Base-by-base conservation (phyloP, 1,140 invertebrate species). In the Phocides pigmalion region DNA sequence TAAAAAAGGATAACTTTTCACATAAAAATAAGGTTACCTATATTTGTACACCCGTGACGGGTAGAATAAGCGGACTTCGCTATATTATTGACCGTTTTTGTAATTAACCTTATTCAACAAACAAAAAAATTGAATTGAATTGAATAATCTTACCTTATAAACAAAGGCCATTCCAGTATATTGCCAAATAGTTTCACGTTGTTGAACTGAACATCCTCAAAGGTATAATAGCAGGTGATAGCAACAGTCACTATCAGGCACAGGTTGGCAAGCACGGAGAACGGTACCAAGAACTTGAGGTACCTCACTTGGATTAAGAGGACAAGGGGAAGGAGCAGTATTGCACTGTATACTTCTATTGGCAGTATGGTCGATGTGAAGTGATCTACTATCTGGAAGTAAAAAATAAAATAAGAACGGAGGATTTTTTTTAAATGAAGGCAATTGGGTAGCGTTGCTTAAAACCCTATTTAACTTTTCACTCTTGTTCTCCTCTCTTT, bases 211-310 rank as follows among this genome's bases (percentile, higher is more conserved):
- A 93, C 72, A 22, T 92, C 92, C 0, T 68, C 88, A 75, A 96
- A 95, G 59, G 95, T 94, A 79, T 95, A 96, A 72, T 95, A 96
- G 14, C 95, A 90, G 0, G 94, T 96, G 11, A 96, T 94, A 0
- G 68, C 87, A 39, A 97, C 94, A 0, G 94, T 94, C 0, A 94
- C 70, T 1, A 96, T 84, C 70, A 97, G 94, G 32, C 94, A 94
- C 0, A 94, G 44, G 53, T 96, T 96, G 8, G 96, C 95, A 12
- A 95, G 64, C 0, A 94, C 83, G 0, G 96, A 97, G 79, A 96
- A 96, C 0, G 96, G 96, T 5, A 96, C 95, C 51, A 96, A 79
- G 71, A 94, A 95, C 73, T 95, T 96, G 0, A 97, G 88, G 66
- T 95, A 93, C 32, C 95, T 82, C 22, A 96, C 93, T 72, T 95